phyloP scores from a whole-genome alignment of 2,797 vertebrate genomes.

The Austrolebias charrua region DNA sequence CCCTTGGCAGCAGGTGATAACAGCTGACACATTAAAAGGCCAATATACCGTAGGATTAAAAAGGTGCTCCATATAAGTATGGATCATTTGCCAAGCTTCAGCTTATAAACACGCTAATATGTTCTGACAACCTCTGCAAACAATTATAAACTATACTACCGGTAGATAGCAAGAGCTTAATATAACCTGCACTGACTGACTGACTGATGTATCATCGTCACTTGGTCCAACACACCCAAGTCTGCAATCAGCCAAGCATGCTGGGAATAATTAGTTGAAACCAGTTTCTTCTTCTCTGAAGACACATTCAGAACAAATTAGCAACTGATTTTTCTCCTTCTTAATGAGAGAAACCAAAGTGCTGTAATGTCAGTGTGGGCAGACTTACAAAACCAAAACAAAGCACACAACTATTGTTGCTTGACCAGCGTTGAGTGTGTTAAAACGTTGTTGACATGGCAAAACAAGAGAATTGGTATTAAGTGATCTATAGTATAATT shows the following conservation, averaged over 20 bases:
- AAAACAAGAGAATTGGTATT: slow-evolving; percentile 16
- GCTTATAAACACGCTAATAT: slow-evolving; percentile 26
- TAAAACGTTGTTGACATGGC: slow-evolving; percentile 21
- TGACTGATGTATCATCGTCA: slow-evolving; percentile 10
- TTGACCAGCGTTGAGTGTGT: neutral
- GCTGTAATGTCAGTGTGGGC: slow-evolving; percentile 25
- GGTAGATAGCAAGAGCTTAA: slow-evolving; percentile 54
- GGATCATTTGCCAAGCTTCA: neutral
- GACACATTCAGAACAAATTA: slow-evolving; percentile 9
- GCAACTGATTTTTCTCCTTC: slow-evolving; percentile 1
- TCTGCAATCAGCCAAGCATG: slow-evolving; percentile 12
- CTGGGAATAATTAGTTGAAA: neutral
- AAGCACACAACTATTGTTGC: slow-evolving; percentile 2
- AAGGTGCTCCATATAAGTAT: neutral
- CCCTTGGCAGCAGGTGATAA: neutral
- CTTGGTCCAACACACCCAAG: slow-evolving; percentile 22
- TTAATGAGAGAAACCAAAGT: slow-evolving; percentile 10
- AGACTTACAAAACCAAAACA: slow-evolving; percentile 24
- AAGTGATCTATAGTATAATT: slow-evolving; percentile 43
- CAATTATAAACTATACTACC: slow-evolving; percentile 57
- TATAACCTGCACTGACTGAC: slow-evolving; percentile 43
- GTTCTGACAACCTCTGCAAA: slow-evolving; percentile 53
- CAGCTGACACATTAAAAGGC: neutral
- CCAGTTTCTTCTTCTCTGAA: slow-evolving; percentile 7
- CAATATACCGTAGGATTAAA: neutral